Evolutionary conservation across 2,888 invertebrate genomes (phyloP).

Genomic region (Sarcophaga rosellei): DNA sequence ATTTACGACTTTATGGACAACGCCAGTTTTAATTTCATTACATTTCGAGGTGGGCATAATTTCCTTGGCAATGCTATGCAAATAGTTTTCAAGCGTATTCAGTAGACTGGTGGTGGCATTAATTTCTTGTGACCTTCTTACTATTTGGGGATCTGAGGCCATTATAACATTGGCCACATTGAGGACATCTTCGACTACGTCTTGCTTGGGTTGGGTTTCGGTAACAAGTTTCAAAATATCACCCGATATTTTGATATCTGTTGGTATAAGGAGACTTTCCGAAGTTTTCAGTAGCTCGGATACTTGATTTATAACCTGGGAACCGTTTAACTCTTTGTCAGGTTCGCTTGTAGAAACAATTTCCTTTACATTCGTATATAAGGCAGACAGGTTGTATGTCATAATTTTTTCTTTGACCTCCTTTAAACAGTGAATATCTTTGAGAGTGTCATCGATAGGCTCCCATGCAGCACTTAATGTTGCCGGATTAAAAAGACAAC

Average conservation of each 20-base stretch:
- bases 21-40: slow-evolving; percentile 4
- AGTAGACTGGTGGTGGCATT: slow-evolving; percentile 21
- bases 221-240: slow-evolving; percentile 48
- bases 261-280: slow-evolving; percentile 36
- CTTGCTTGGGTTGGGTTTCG: background rate
- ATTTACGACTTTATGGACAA: background rate
- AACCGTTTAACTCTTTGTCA: background rate
- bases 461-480: slow-evolving; percentile 41
- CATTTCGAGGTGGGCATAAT: slow-evolving; percentile 25
- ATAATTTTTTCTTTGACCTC: slow-evolving; percentile 27
- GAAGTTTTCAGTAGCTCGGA: background rate
- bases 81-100: slow-evolving; percentile 42
- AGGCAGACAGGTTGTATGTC: slow-evolving; percentile 39
- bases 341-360: background rate
- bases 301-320: slow-evolving; percentile 14
- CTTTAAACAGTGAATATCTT: slow-evolving; percentile 35
- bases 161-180: slow-evolving; percentile 44
- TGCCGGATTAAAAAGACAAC: slow-evolving; percentile 19
- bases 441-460: slow-evolving; percentile 4
- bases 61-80: slow-evolving; percentile 22
- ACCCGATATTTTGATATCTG: slow-evolving; percentile 52
- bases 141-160: background rate
- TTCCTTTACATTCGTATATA: slow-evolving; percentile 25
- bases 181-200: slow-evolving; percentile 15
- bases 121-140: background rate